phyloP scores from a whole-genome alignment of 2,797 vertebrate species.

The Aeoliscus strigatus region DNA sequence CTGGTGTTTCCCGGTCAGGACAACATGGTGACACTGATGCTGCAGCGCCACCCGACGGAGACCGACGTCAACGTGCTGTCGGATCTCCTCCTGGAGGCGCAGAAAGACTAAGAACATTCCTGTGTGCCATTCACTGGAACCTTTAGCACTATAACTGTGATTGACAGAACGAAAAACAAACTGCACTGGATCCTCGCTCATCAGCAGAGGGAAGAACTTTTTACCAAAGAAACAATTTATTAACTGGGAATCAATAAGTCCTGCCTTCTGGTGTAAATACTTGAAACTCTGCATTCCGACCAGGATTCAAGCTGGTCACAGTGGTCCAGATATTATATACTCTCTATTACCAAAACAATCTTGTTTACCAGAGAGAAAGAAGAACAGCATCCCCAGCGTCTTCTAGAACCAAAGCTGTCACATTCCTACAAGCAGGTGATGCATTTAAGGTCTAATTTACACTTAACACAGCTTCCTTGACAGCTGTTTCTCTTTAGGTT shows the following conservation, averaged over 20 bases:
- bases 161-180: not conserved
- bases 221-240: not conserved
- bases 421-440: too few species aligned
- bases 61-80: conserved; percentile 81
- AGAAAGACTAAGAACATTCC: conserved; percentile 26
- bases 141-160: not conserved
- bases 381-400: too few species aligned
- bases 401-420: too few species aligned
- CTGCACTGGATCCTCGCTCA: not conserved
- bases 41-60: conserved; percentile 73
- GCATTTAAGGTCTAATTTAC: too few species aligned
- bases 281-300: too few species aligned
- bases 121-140: too few species aligned
- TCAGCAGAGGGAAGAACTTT: not conserved
- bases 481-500: too few species aligned
- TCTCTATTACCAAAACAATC: too few species aligned
- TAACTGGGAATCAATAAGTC: not conserved
- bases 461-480: too few species aligned
- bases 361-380: too few species aligned
- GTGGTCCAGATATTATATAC: too few species aligned
- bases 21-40: conserved; percentile 76
- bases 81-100: conserved; percentile 68
- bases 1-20: conserved; percentile 81
- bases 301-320: too few species aligned
- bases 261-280: not conserved